Evolutionary conservation across 2,888 invertebrate species (phyloP).

Genomic region (Amiota mariae): DNA sequence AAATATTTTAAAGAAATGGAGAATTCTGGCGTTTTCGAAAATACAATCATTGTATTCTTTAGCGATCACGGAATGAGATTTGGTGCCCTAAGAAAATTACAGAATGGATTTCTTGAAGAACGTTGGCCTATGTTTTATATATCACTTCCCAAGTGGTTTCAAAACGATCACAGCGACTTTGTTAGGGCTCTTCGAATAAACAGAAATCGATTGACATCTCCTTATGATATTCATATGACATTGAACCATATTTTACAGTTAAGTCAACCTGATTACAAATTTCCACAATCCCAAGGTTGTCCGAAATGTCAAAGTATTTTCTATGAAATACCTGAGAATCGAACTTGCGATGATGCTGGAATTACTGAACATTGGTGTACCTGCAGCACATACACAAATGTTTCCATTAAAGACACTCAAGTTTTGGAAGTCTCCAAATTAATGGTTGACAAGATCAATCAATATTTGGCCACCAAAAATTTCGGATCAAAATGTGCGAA

Average conservation of each 20-base stretch:
- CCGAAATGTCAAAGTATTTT: conserved; percentile 80
- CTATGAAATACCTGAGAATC: conserved; percentile 75
- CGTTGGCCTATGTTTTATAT: conserved; percentile 83
- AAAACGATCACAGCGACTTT: conserved; percentile 74
- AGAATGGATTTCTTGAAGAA: conserved; percentile 85
- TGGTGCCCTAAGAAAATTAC: conserved; percentile 79
- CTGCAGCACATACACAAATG: conserved; percentile 76
- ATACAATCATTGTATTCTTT: conserved; percentile 81
- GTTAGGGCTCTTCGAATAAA: conserved; percentile 77
- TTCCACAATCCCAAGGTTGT: conserved; percentile 75
- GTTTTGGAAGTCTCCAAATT: conserved; percentile 31
- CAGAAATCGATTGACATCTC: conserved; percentile 79
- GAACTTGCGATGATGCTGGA: conserved; percentile 80
- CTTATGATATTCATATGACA: conserved; percentile 83
- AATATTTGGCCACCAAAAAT: conserved; percentile 47
- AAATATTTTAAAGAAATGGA: conserved; percentile 77
- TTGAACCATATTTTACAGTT: conserved; percentile 77
- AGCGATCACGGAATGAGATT: conserved; percentile 83
- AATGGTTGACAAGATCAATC: conserved; percentile 55
- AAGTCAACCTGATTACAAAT: conserved; percentile 71
- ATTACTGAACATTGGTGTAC: conserved; percentile 85
- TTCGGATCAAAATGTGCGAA: conserved; percentile 49
- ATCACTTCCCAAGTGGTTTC: conserved; percentile 79
- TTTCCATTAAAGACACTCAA: conserved; percentile 17
- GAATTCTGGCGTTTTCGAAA: conserved; percentile 76